Evolutionary conservation across 2,113 vertebrate genomes (phyloP).

Genomic region (Anseranas semipalmata): DNA sequence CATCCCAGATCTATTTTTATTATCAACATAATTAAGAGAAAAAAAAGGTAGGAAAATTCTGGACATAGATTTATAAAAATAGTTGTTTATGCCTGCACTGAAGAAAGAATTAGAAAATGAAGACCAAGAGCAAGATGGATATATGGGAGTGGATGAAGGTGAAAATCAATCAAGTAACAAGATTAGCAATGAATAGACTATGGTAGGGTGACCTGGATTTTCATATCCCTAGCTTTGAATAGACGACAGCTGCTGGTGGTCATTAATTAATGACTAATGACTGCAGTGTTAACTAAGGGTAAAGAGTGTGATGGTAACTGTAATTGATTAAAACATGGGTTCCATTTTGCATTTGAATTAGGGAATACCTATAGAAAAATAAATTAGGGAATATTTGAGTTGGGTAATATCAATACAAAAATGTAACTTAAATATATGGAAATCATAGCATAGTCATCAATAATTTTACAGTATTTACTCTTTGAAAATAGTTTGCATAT

Average conservation of each 20-base stretch:
- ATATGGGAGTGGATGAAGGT: not conserved
- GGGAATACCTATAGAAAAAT: not conserved
- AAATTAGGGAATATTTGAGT: not conserved
- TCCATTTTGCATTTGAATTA: not conserved
- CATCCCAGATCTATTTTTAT: not conserved
- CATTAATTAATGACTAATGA: conserved; percentile 3
- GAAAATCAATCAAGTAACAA: not conserved
- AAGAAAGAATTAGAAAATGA: not conserved
- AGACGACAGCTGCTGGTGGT: not conserved
- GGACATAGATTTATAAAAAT: not conserved
- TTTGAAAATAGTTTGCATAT: not conserved
- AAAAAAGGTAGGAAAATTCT: not conserved
- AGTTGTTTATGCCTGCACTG: not conserved
- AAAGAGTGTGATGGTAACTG: not conserved
- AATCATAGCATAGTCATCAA: not conserved
- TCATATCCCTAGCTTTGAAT: not conserved
- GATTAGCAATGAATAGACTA: not conserved
- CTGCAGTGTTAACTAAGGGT: not conserved
- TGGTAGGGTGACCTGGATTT: not conserved
- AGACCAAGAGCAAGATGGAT: not conserved
- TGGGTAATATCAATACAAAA: not conserved
- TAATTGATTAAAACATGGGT: not conserved
- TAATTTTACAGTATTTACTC: not conserved
- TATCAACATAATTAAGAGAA: not conserved
- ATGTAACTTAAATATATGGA: not conserved